Percentiles rank a stretch among this genome's conserved stretches.
These are phyloP conservation scores for Agriotes lineatus DNA, from an alignment of 2,888 invertebrate genomes.

Conservation along the genomic window DNA sequence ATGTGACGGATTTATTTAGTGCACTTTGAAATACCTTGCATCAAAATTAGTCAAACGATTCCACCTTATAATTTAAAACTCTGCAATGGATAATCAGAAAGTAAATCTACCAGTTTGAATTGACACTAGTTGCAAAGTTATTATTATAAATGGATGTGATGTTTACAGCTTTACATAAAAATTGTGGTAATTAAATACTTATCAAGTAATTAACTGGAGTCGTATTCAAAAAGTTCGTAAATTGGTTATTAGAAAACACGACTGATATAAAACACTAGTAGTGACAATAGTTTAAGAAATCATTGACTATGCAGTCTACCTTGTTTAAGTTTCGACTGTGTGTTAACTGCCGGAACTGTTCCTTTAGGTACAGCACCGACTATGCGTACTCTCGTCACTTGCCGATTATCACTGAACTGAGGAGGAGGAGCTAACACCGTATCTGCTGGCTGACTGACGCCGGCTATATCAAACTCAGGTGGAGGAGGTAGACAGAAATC, in stretches of 20 bases:
- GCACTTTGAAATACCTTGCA: slow-evolving; percentile 34
- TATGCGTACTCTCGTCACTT: slow-evolving; percentile 78
- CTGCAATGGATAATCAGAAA: slow-evolving; percentile 24
- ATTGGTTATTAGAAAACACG: slow-evolving; percentile 36
- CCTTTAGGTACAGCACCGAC: slow-evolving; percentile 86
- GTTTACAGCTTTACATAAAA: slow-evolving; percentile 17
- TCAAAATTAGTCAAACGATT: slow-evolving; percentile 4
- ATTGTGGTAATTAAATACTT: slow-evolving; percentile 14
- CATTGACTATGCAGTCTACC: slow-evolving; percentile 65
- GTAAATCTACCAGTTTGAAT: slow-evolving; percentile 10
- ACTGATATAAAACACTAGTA: slow-evolving; percentile 35
- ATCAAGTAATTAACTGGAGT: slow-evolving; percentile 13
- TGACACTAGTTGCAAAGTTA: slow-evolving; percentile 22
- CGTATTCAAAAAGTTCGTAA: slow-evolving; percentile 18
- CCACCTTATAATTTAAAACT: slow-evolving; percentile 7
- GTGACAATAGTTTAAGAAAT: slow-evolving; percentile 42
- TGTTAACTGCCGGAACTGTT: slow-evolving; percentile 48
- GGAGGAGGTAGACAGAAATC: slow-evolving; percentile 74
- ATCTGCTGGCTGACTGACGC: slow-evolving; percentile 55
- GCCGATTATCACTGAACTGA: slow-evolving; percentile 85
- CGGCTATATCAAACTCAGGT: slow-evolving; percentile 69
- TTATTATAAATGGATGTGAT: slow-evolving; percentile 23
- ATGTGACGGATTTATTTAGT: slow-evolving; percentile 41
- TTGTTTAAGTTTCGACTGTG: slow-evolving; percentile 60
- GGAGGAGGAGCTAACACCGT: slow-evolving; percentile 85